Evolutionary conservation across 2,113 vertebrate genomes (phyloP).

Genomic region (Silurus asotus): DNA sequence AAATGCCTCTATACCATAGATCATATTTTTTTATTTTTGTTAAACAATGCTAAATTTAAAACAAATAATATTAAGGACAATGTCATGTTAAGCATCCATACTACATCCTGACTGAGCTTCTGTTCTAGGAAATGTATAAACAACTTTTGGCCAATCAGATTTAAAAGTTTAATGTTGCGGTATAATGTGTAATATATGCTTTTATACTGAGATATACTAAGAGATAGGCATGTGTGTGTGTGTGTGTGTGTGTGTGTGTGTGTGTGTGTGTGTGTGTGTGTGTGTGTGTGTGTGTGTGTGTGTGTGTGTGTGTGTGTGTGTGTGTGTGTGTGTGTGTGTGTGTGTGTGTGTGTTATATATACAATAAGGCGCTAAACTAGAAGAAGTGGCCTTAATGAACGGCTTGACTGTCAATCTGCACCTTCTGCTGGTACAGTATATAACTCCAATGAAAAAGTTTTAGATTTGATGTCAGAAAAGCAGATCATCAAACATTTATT

Average conservation of each 20-base stretch:
- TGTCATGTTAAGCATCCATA: too few species aligned
- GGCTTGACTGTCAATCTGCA: conserved; percentile 92
- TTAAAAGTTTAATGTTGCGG: too few species aligned
- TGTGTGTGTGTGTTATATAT: conserved; percentile 7
- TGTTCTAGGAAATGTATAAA: too few species aligned
- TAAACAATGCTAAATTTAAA: too few species aligned
- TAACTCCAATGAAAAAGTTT: not conserved
- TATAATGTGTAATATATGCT: not conserved
- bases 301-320: not conserved
- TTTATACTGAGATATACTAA: not conserved
- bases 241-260: not conserved
- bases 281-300: conserved; percentile 1
- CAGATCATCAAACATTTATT: not conserved
- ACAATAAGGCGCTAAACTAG: conserved; percentile 63
- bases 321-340: conserved; percentile 14
- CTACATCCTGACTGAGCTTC: too few species aligned
- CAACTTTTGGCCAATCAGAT: too few species aligned
- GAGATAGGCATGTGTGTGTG: not conserved
- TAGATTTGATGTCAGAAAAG: not conserved
- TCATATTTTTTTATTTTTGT: too few species aligned
- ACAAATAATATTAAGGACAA: too few species aligned
- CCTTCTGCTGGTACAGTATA: conserved; percentile 81
- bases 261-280: too few species aligned
- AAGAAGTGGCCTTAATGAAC: conserved; percentile 84
- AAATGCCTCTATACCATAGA: not conserved